These are phyloP conservation scores for Burhinus oedicnemus DNA, from an alignment of 2,113 vertebrate genomes.

Conservation along the genomic window DNA sequence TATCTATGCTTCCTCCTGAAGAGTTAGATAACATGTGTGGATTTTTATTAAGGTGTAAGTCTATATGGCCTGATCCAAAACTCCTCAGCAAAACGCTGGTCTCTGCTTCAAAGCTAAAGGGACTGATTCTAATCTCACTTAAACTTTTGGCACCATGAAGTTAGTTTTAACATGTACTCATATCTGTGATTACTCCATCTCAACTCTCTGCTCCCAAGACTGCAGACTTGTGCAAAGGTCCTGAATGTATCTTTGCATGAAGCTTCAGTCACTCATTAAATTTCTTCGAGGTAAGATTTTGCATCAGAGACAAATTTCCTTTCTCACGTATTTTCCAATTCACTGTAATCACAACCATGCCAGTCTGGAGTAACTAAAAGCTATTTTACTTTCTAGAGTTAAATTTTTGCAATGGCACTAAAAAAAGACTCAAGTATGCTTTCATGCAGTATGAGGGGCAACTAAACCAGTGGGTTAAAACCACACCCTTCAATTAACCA, in stretches of 20 bases:
- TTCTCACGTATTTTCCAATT: not conserved
- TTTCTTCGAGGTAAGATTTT: not conserved
- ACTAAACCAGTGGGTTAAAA: not conserved
- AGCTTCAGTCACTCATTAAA: not conserved
- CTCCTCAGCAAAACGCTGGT: not conserved
- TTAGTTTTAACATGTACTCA: not conserved
- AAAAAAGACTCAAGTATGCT: not conserved
- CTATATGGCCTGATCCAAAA: not conserved
- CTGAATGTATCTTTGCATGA: not conserved
- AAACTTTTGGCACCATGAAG: not conserved
- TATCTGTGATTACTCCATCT: not conserved
- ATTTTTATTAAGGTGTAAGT: slow-evolving; percentile 4
- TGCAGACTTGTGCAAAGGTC: not conserved
- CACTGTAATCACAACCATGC: not conserved
- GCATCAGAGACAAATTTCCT: not conserved
- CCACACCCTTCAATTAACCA: not conserved
- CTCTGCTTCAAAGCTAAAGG: not conserved
- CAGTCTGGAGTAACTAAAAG: not conserved
- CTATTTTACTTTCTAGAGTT: not conserved
- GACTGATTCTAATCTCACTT: not conserved
- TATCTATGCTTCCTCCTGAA: not conserved
- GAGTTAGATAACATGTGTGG: slow-evolving; percentile 9
- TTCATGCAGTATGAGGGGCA: not conserved
- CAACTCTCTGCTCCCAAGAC: not conserved
- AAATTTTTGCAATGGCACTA: not conserved